Evolutionary conservation across 2,113 vertebrate genomes (phyloP).

Genomic region (Lates calcarifer): DNA sequence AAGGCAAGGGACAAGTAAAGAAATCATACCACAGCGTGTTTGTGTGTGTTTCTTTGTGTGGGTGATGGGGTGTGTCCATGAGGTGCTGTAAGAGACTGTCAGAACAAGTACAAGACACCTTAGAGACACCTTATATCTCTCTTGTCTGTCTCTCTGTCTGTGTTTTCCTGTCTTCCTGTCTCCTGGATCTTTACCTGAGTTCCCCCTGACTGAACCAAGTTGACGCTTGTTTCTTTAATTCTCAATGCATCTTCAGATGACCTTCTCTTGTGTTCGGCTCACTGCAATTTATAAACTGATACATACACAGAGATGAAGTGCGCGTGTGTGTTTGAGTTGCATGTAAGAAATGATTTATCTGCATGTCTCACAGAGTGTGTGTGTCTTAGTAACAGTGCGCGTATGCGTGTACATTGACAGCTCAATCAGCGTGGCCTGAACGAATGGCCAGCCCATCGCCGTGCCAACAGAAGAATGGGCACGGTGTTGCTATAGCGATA

Average conservation of each 20-base stretch:
- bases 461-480: conserved; percentile 65
- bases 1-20: conserved; percentile 20
- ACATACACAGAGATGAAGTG: conserved; percentile 52
- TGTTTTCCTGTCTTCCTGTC: conserved; percentile 11
- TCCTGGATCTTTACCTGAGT: conserved; percentile 33
- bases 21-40: conserved; percentile 29
- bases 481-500: conserved; percentile 76
- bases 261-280: conserved; percentile 61
- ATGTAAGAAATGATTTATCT: conserved; percentile 57
- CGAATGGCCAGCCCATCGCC: conserved; percentile 61
- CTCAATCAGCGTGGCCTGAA: conserved; percentile 78
- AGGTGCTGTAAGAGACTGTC: conserved; percentile 56
- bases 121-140: conserved; percentile 40
- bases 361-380: conserved; percentile 34
- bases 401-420: conserved; percentile 64
- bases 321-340: conserved; percentile 2
- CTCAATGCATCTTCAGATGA: conserved; percentile 63
- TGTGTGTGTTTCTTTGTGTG: conserved; percentile 33
- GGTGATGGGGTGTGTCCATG: conserved; percentile 49
- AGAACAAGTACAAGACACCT: conserved; percentile 58
- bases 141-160: conserved; percentile 11
- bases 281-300: conserved; percentile 53
- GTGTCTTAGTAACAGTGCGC: conserved; percentile 28
- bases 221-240: conserved; percentile 52
- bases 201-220: conserved; percentile 15